Base-by-base conservation (phyloP, 2,797 vertebrate genomes). In the Emys orbicularis region DNA sequence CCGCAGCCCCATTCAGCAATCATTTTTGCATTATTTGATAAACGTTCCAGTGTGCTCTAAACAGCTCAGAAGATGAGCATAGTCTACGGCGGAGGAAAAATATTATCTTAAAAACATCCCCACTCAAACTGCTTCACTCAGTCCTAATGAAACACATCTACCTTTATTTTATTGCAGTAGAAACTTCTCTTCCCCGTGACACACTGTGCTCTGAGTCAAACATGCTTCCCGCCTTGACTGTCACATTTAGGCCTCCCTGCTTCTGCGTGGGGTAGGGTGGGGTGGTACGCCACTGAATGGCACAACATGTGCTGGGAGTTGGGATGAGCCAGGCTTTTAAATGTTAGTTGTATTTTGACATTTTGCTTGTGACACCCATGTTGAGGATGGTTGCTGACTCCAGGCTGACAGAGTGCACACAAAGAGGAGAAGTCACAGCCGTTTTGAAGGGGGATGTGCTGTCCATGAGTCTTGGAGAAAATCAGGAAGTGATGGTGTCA, bases 291-390 rank as follows among this genome's bases (percentile, higher is more conserved):
- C 93, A 65, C 80, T 94, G 11, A 3, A 59, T 8, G 0, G 29
- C 56, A 2, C 52, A 3, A 11, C 44, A 6, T 84, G 37, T 59
- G 68, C 85, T 84, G 34, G 86, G 80, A 47, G 61, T 85, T 84
- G 34, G 86, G 80, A 47, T 31, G 84, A 5, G 83, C 86, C 13
- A 25, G 49, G 79, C 94, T 97, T 97, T 96, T 91, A 97, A 96
- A 96, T 91, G 95, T 95, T 98, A 96, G 94, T 95, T 97, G 94
- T 93, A 90, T 80, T 97, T 96, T 97, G 97, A 95, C 6, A 37
- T 87, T 95, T 1, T 0, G 12, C 10, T 76, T 94, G 93, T 96
- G 97, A 97, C 97, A 93, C 0, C 50, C 95, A 95, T 2, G 2
- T 94, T 61, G 94, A 85, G 83, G 93, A 89, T 91, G 65, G 96